Evolutionary conservation across 2,797 vertebrate genomes (phyloP), one percentile per base, ranked within the genome.

Genomic region (Leptatherina wallacei): DNA sequence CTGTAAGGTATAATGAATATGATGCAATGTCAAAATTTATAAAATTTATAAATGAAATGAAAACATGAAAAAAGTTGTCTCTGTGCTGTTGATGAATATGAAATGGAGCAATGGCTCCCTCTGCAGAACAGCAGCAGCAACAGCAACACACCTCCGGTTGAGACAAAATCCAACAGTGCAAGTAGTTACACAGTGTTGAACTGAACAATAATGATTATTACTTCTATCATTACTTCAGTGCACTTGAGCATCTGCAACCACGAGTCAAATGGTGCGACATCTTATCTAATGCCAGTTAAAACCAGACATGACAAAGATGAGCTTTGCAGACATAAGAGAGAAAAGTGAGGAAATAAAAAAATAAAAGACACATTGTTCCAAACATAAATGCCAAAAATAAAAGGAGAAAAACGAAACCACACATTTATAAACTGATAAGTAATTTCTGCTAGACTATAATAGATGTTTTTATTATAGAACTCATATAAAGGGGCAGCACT

Each of bases 31-130:
- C 47, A 67, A 71, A 60, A 69, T 65, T 32, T 73, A 20, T 20
- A 67, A 71, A 60, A 69, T 65, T 32, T 73, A 20, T 20, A 30
- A 72, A 57, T 35, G 9, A 51, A 47, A 77, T 33, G 56, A 40
- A 44, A 62, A 33, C 18, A 49, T 47, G 30, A 52, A 4, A 13
- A 52, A 38, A 78, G 44, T 42, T 38, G 38, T 0, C 16, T 36
- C 22, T 52, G 18, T 2, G 6, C 54, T n/a, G 32, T 44, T 63
- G 42, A 27, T 33, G 32, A 33, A 20, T 18, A 57, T 84, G 65
- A 61, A 67, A 68, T 92, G 67, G 85, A 87, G 83, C 87, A 85
- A 91, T 86, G 73, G 86, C 89, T 51, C 92, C 91, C 91, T 90
- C 93, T 93, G 78, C 78, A 88, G 92, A 51, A 49, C 36, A 14